Evolutionary conservation across 1,140 invertebrate species (phyloP), one percentile per base, ranked within the genome.

Genomic region (Vollenhovia emeryi): DNA sequence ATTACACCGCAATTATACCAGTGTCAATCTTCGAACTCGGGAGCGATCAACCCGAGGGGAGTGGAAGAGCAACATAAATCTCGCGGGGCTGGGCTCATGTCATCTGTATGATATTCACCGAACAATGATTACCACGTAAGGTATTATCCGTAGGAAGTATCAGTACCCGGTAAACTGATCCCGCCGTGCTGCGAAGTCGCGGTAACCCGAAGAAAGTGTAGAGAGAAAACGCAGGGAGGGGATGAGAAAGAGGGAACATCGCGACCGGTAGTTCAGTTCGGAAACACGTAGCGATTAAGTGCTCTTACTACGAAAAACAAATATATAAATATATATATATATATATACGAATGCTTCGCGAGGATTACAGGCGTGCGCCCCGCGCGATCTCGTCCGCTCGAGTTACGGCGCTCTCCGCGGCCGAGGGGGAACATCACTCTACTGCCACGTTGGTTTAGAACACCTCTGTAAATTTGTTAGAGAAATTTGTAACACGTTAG

Each of bases 361-460:
- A 76, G 33, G 30, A 84, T 75, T 66, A 66, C 59, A 40, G 64
- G 48, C 40, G 52, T 21, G 75, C 9, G 52, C 48, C 36, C 45
- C 27, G n/a, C 73, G 48, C 60, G 60, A 48, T 62, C 73, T 60
- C 80, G 52, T 24, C 55, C 27, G 60, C 24, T 86, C 69, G 73
- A 87, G 66, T 87, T 85, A 87, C 43, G 76, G 33, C 33, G 82
- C 68, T 60, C 40, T 88, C 71, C 50, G 86, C 59, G 59, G 21
- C 50, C 45, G 36, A 43, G 71, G 36, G 84, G 62, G 79, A 84
- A 86, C 76, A 84, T 83, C 88, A 89, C 90, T 92, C 86, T 89
- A 93, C 93, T 93, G 92, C 91, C 93, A 93, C 68, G 68, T 88
- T 90, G 73, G 86, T 84, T 90, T 86, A 89, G 80, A 80, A 88